A percentile compares a stretch with the other conserved stretches of the same genome.
Conservation (phyloP, 2,797 vertebrate species). For the Lagorchestes hirsutus region DNA sequence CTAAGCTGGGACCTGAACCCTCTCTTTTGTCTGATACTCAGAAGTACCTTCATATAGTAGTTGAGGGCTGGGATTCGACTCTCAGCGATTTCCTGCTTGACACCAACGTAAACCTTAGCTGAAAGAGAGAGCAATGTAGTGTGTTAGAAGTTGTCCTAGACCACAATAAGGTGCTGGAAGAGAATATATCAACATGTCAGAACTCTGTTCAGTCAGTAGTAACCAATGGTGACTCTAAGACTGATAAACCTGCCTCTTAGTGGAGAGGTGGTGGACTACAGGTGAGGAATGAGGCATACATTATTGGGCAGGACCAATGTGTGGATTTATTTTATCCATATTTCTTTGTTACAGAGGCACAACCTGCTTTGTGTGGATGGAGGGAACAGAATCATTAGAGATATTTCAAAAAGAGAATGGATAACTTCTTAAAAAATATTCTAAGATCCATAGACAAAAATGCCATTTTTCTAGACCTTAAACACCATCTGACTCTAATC, state of each 20-base stretch:
- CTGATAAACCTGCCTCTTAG: neutral
- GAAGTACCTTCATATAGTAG: conserved; percentile 94
- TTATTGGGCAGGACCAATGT: neutral
- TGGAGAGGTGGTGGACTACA: neutral
- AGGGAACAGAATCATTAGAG: neutral
- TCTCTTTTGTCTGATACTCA: neutral
- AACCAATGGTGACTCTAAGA: neutral
- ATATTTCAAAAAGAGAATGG: neutral
- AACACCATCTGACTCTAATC: neutral
- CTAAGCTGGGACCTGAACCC: neutral
- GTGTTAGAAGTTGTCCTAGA: neutral
- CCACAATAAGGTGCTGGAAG: neutral
- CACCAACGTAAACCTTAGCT: conserved; percentile 95
- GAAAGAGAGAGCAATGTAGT: conserved; percentile 17
- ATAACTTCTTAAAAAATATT: neutral
- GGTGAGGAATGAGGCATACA: neutral
- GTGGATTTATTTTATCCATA: neutral
- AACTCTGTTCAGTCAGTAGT: neutral
- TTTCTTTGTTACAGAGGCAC: neutral
- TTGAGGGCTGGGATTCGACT: conserved; percentile 93
- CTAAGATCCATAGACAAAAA: neutral
- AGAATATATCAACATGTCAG: neutral
- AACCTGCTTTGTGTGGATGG: neutral
- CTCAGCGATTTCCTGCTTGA: conserved; percentile 96
- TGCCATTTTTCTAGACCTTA: neutral